Base-by-base conservation (phyloP, 2,113 vertebrate genomes). In the Eupsittula cactorum region DNA sequence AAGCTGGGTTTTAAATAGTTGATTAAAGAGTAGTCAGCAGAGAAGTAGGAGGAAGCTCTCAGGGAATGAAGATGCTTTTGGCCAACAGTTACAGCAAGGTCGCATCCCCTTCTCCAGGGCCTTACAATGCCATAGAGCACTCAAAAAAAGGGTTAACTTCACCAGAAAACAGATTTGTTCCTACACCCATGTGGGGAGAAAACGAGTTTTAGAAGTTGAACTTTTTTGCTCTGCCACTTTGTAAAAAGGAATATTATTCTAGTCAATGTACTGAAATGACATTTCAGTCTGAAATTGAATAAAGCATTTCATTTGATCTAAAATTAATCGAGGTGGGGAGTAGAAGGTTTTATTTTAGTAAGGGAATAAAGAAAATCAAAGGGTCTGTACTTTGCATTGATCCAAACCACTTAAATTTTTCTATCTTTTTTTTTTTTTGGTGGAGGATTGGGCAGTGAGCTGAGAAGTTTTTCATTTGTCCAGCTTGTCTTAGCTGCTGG, bases 241-340 rank as follows among this genome's bases (percentile, higher is more conserved):
- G 86, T 17, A 49, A 90, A 90, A 90, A 69, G 46, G 88, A 95
- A 83, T 87, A 84, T 93, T 89, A 89, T 71, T 90, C 57, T 37
- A 75, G 82, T 33, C 95, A 94, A 93, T 73, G 53, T 76, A 77
- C 88, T 62, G 28, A 88, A 88, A 85, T 77, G 95, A 73, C 90
- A 77, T 92, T 92, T 85, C 79, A 50, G 70, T 55, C 82, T 77
- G 71, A 77, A 93, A 86, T 46, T 41, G 86, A 94, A 95, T 93
- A 90, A 96, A 93, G 86, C 86, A 94, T 94, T 93, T 85, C 76
- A 90, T 70, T 83, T 92, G 76, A 92, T 96, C 92, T 92, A 95
- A 97, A 93, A 97, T 93, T 92, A 92, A 96, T 93, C 12, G 0
- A 53, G 64, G 59, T 81, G 68, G 79, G 91, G 50, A 95, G 79